phyloP scores from a whole-genome alignment of 1,140 invertebrate genomes.

The Plutomurus gul region DNA sequence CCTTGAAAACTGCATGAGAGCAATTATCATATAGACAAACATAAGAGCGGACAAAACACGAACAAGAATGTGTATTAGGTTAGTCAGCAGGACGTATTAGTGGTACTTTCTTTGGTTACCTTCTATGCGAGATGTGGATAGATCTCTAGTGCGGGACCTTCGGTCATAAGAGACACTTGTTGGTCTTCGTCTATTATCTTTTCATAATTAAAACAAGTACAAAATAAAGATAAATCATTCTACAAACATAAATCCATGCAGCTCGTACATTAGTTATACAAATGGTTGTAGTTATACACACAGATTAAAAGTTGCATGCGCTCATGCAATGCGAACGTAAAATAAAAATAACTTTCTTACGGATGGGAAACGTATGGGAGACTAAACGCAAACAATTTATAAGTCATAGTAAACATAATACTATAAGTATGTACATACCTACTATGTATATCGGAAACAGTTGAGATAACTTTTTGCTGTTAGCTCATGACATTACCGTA shows the following conservation, averaged over 20 bases:
- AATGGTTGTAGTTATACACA: neutral
- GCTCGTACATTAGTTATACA: neutral
- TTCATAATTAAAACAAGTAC: constrained; percentile 29
- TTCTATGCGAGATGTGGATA: constrained; percentile 51
- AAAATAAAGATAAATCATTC: constrained; percentile 29
- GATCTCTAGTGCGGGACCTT: constrained; percentile 46
- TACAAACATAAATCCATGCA: constrained; percentile 22
- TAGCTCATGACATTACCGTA: too few relatives aligned
- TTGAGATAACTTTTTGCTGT: too few relatives aligned
- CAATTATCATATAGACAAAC: constrained; percentile 11
- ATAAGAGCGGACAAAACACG: neutral
- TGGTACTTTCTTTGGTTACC: constrained; percentile 35
- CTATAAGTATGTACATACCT: too few relatives aligned
- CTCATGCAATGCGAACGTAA: neutral
- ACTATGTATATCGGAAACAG: too few relatives aligned
- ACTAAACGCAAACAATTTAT: too few relatives aligned
- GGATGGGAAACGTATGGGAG: too few relatives aligned
- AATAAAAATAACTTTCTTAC: too few relatives aligned
- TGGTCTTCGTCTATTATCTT: constrained; percentile 47
- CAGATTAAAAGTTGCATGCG: neutral
- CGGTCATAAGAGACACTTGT: constrained; percentile 38
- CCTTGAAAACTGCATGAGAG: constrained; percentile 23
- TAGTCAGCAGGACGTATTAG: neutral
- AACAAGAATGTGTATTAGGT: neutral
- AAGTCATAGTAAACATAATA: too few relatives aligned